Base-by-base conservation (phyloP, 2,113 vertebrate species). In the Clarias batrachus region DNA sequence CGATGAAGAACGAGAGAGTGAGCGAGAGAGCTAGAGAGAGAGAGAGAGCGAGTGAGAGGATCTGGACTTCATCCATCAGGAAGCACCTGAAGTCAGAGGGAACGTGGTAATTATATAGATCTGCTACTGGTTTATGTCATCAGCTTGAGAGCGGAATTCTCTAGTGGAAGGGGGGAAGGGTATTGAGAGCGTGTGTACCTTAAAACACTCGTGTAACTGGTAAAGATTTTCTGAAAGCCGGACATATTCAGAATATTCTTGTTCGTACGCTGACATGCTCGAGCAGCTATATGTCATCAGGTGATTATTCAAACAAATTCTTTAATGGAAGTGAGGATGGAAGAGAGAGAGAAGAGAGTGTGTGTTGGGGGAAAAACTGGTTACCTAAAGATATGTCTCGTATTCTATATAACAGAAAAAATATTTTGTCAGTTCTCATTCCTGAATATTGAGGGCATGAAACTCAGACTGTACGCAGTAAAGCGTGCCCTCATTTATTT, bases 11-110 rank as follows among this genome's bases (percentile, higher is more conserved):
- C 4, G 17, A 33, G 25, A 79, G 25, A 54, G 2, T 2, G 23
- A 5, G 8, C 9, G 41, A 48, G 41, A 48, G 37, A 4, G 37
- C 2, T 2, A 41, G 37, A 41, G 37, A 41, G 4, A 41, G 48
- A 48, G 7, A 8, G 48, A 48, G 48, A 48, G 48, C 4, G 11
- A 11, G 16, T 78, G 54, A n/a, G 56, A 59, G 68, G 63, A 13
- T 70, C 81, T 54, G 60, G 85, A 84, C 85, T 77, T 84, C 66
- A 89, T 73, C 78, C 27, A 81, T 68, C 10, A 81, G 71, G 63
- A 83, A 30, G 60, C 59, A 81, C 60, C 62, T 59, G 57, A 70
- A 62, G 41, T 65, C 59, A 23, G 37, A 77, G 65, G 25, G 70
- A 60, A 11, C 56, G 25, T 1, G 9, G 63, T 37, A 19, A n/a